phyloP scores from a whole-genome alignment of 2,888 invertebrate genomes.

The Athalia rosae region DNA sequence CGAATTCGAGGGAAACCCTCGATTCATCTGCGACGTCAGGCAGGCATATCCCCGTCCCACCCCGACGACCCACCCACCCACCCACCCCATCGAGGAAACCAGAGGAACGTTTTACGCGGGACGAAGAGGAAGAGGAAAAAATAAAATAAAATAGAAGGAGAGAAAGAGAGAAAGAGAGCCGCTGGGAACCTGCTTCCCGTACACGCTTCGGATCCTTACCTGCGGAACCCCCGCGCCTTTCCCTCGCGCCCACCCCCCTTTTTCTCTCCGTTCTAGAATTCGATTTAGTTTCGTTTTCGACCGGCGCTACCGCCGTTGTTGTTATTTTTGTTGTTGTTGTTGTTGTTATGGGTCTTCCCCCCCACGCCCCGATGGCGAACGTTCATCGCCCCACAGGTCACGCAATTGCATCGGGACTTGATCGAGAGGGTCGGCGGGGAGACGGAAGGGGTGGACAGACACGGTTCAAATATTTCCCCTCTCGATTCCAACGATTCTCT shows the following conservation, averaged over 20 bases:
- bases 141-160: no score
- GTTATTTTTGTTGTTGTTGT: no score
- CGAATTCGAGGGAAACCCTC: slow-evolving; percentile 27
- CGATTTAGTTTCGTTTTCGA: slow-evolving; percentile 28
- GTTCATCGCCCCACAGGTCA: neutral
- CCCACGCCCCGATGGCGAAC: neutral
- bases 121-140: no score
- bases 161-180: neutral
- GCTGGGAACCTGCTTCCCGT: slow-evolving; percentile 5
- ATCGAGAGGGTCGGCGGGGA: no score
- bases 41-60: neutral
- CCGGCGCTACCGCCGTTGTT: no score
- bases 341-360: neutral
- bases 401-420: slow-evolving; percentile 18
- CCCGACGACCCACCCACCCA: no score
- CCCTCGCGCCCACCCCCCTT: no score
- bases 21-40: slow-evolving; percentile 34
- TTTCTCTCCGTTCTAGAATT: slow-evolving; percentile 9
- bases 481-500: slow-evolving; percentile 5
- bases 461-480: slow-evolving; percentile 17
- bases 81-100: no score
- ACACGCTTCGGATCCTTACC: slow-evolving; percentile 14
- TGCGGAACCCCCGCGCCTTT: neutral
- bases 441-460: neutral
- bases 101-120: no score